A percentile compares a stretch with the other conserved stretches of the same genome.
Evolutionary conservation across 1,140 invertebrate genomes (phyloP).

Genomic region (Pristionchus pacificus): DNA sequence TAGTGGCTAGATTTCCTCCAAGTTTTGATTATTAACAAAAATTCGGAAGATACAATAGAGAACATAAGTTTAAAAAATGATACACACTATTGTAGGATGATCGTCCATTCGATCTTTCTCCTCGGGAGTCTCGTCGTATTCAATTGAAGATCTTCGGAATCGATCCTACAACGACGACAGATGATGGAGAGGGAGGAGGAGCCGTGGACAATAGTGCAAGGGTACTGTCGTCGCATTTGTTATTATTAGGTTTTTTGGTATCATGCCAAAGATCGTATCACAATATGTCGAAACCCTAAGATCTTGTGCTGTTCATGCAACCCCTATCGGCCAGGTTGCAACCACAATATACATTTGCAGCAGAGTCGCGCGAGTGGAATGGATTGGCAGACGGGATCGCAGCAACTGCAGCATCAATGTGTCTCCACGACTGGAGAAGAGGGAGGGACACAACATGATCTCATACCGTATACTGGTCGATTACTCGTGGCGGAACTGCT

Average conservation of each 20-base stretch:
- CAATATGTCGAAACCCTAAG: too few relatives aligned
- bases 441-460: slow-evolving; percentile 39
- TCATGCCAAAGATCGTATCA: too few relatives aligned
- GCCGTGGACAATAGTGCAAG: slow-evolving; percentile 4
- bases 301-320: too few relatives aligned
- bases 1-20: too few relatives aligned
- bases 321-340: slow-evolving; percentile 14
- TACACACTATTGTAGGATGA: not conserved
- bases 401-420: too few relatives aligned
- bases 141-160: slow-evolving; percentile 53
- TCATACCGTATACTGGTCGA: slow-evolving; percentile 54
- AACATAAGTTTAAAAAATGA: too few relatives aligned
- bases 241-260: too few relatives aligned
- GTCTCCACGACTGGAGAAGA: too few relatives aligned
- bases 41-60: too few relatives aligned
- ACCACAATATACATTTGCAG: slow-evolving; percentile 3
- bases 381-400: too few relatives aligned
- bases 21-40: too few relatives aligned
- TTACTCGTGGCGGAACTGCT: slow-evolving; percentile 46
- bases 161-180: slow-evolving; percentile 43
- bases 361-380: too few relatives aligned
- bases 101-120: slow-evolving; percentile 7
- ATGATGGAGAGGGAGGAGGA: slow-evolving; percentile 26
- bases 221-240: not conserved
- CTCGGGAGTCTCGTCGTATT: slow-evolving; percentile 40